phyloP scores from a whole-genome alignment of 2,113 vertebrate species.

The Malaclemys terrapin region DNA sequence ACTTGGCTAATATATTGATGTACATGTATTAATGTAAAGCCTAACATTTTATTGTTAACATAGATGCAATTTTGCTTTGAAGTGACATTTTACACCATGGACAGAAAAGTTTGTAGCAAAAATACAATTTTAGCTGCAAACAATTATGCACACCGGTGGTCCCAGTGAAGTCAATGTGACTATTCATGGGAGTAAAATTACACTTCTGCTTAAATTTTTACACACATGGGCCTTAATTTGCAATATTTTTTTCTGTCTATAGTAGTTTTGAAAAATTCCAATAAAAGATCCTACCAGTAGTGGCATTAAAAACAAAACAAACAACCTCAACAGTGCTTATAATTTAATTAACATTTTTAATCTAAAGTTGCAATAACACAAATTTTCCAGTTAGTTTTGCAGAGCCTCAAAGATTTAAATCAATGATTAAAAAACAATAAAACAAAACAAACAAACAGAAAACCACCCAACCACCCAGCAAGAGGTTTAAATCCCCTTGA shows the following conservation, averaged over 20 bases:
- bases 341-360: not conserved
- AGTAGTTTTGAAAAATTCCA: not conserved
- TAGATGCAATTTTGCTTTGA: conserved; percentile 21
- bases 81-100: conserved; percentile 53
- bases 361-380: not conserved
- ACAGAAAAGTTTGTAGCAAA: not conserved
- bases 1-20: not conserved
- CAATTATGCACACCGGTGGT: conserved; percentile 2
- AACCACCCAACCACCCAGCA: no score
- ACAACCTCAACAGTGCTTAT: not conserved
- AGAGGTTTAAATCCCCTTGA: not conserved
- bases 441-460: not conserved
- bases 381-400: not conserved
- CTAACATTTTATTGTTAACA: conserved; percentile 40
- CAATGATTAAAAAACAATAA: not conserved
- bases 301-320: not conserved
- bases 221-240: not conserved
- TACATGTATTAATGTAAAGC: not conserved
- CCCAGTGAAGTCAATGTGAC: not conserved
- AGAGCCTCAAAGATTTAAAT: not conserved
- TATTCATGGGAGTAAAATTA: conserved; percentile 8
- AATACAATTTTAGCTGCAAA: conserved; percentile 32
- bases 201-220: not conserved
- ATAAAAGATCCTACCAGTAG: not conserved
- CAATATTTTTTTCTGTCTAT: not conserved